These are phyloP conservation scores for Leptinotarsa tumamoca DNA, from an alignment of 2,888 invertebrate species.

Conservation along the genomic window DNA sequence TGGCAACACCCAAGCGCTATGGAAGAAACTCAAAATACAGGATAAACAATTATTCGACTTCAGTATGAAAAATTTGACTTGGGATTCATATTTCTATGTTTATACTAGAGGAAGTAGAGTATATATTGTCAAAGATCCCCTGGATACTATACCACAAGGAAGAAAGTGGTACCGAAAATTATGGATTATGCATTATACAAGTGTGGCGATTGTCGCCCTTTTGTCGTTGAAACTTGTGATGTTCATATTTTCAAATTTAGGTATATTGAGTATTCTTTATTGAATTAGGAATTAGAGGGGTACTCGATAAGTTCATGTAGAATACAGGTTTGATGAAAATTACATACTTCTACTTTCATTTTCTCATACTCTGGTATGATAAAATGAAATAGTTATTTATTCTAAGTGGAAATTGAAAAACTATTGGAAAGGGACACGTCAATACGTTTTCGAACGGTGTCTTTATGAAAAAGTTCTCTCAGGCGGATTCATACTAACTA, in stretches of 20 bases:
- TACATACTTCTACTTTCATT: no score
- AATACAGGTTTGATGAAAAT: no score
- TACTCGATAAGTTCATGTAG: no score
- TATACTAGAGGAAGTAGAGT: constrained; percentile 68
- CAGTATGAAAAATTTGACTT: constrained; percentile 78
- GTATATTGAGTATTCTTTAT: background rate
- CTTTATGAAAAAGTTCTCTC: no score
- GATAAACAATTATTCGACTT: constrained; percentile 75
- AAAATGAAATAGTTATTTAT: no score
- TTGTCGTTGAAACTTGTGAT: constrained; percentile 41
- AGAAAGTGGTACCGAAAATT: constrained; percentile 67
- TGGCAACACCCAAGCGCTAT: constrained; percentile 71
- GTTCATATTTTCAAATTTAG: constrained; percentile 32
- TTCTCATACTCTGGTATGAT: no score
- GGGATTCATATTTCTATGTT: constrained; percentile 69
- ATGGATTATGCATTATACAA: constrained; percentile 46
- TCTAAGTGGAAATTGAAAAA: no score
- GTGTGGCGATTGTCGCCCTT: constrained; percentile 43
- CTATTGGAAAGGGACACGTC: no score
- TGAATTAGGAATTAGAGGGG: no score
- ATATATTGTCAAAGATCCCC: constrained; percentile 84
- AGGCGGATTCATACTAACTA: no score
- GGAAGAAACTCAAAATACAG: constrained; percentile 69
- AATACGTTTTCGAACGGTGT: no score
- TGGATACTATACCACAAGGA: constrained; percentile 79